Evolutionary conservation across 2,797 vertebrate genomes (phyloP).

Genomic region (Pipistrellus nathusii): DNA sequence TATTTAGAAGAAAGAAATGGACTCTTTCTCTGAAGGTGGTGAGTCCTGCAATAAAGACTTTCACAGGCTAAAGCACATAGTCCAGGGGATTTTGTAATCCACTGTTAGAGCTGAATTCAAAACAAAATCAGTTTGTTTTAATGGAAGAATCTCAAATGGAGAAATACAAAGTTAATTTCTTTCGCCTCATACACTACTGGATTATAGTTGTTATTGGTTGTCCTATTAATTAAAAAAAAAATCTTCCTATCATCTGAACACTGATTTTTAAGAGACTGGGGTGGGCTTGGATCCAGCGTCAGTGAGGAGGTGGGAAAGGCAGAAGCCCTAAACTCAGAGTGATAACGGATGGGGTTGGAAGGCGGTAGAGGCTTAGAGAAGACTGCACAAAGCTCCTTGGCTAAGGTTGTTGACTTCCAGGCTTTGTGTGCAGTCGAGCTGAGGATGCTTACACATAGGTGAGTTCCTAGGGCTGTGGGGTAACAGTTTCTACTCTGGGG

Average conservation of each 20-base stretch:
- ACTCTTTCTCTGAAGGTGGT: constrained; percentile 21
- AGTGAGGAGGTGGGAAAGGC: not conserved
- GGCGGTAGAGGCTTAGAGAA: not conserved
- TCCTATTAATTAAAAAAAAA: constrained; percentile 28
- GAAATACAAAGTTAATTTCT: not conserved
- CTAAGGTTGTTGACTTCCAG: not conserved
- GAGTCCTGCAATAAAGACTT: not conserved
- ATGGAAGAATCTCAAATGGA: not conserved
- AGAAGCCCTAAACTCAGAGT: not conserved
- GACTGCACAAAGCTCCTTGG: not conserved
- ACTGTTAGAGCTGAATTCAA: not conserved
- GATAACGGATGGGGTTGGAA: not conserved
- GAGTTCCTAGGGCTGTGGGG: not conserved
- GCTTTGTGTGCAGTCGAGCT: not conserved
- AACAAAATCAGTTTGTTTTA: constrained; percentile 24
- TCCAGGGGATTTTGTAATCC: not conserved
- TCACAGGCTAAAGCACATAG: not conserved
- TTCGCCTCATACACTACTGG: constrained; percentile 22
- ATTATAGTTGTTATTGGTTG: constrained; percentile 52
- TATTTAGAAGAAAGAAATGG: constrained; percentile 55
- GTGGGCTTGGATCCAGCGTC: not conserved
- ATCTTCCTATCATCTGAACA: not conserved
- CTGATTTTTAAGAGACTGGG: constrained; percentile 25
- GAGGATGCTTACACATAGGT: not conserved
- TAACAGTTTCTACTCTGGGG: not conserved